Conservation (phyloP, 2,113 vertebrate genomes). For the Melanocharis versteri region DNA sequence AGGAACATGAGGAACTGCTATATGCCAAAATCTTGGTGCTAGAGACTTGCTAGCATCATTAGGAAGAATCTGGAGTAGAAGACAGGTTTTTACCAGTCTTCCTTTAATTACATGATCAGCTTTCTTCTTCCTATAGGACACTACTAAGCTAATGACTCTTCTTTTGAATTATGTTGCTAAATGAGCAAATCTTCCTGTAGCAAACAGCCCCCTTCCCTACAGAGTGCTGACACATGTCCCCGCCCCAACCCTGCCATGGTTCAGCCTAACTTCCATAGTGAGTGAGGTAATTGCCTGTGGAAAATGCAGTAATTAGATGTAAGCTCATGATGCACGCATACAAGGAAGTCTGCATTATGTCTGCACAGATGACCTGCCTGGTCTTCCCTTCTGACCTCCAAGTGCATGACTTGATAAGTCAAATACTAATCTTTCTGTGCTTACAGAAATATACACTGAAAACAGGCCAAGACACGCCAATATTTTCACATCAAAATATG, state of each 20-base stretch:
- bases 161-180: background rate
- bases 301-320: background rate
- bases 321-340: background rate
- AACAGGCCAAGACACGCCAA: background rate
- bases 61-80: background rate
- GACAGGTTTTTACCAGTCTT: background rate
- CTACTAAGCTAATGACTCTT: background rate
- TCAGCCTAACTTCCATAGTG: background rate
- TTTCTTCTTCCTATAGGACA: background rate
- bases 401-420: background rate
- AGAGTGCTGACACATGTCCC: background rate
- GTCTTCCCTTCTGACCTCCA: background rate
- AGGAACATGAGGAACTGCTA: background rate
- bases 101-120: background rate
- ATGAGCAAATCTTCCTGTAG: background rate
- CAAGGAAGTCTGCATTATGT: background rate
- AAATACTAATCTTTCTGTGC: background rate
- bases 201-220: background rate
- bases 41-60: background rate
- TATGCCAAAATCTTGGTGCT: background rate
- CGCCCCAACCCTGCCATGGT: rapidly evolving
- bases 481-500: background rate
- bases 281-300: background rate
- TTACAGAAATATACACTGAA: background rate
- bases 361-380: background rate